These are phyloP conservation scores for Strigops habroptila DNA, from an alignment of 2,113 vertebrate genomes.

Conservation along the genomic window DNA sequence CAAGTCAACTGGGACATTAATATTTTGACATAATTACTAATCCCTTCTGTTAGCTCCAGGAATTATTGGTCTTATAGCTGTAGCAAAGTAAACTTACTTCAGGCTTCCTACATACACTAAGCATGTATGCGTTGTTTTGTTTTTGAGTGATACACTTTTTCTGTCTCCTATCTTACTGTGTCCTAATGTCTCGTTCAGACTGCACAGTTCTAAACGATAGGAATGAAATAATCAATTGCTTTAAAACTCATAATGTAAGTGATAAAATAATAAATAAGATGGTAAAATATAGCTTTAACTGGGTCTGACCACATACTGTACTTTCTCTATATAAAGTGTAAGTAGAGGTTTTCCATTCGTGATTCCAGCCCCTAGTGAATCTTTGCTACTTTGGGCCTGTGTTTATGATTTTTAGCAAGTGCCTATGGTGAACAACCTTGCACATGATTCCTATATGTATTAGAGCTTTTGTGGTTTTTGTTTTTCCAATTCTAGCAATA, in stretches of 20 bases:
- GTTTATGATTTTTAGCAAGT: not conserved
- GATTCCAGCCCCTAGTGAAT: not conserved
- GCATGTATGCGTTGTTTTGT: not conserved
- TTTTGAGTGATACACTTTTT: not conserved
- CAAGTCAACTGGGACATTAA: not conserved
- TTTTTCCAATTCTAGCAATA: not conserved
- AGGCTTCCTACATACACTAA: not conserved
- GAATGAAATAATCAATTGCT: not conserved
- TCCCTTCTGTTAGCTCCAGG: not conserved
- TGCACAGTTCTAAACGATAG: not conserved
- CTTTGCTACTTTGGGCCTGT: not conserved
- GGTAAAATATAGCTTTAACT: not conserved
- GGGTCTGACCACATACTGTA: not conserved
- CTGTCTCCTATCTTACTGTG: not conserved
- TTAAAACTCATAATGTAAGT: not conserved
- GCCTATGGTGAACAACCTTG: not conserved
- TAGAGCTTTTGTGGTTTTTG: not conserved
- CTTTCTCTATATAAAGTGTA: not conserved
- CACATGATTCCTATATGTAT: not conserved
- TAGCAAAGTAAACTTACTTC: not conserved
- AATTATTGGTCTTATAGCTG: not conserved
- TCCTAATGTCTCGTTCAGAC: not conserved
- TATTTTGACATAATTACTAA: constrained; percentile 6
- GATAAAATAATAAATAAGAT: not conserved
- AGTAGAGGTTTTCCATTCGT: not conserved